A percentile compares a stretch with the other conserved stretches of the same genome.
Conservation (phyloP, 2,888 invertebrate genomes). For the Peribatodes rhomboidaria region DNA sequence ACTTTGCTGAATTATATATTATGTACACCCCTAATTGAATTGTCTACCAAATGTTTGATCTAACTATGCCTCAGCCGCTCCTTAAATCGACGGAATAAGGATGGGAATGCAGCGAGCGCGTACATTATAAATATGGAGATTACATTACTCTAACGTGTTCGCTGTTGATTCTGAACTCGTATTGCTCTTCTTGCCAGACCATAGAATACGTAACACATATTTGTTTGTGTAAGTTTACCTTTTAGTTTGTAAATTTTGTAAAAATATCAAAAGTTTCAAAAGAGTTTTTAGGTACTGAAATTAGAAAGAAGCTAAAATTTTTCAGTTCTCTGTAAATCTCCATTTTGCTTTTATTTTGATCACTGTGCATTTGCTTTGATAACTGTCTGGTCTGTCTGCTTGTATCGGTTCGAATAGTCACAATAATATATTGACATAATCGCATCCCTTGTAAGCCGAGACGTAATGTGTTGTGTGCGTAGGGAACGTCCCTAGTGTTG, state of each 20-base stretch:
- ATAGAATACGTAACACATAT: not conserved
- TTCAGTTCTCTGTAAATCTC: too few species aligned
- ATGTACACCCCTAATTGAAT: slow-evolving; percentile 64
- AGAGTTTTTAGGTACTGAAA: too few species aligned
- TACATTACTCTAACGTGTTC: slow-evolving; percentile 32
- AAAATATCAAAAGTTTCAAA: too few species aligned
- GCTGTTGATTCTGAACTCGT: slow-evolving; percentile 24
- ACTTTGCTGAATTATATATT: slow-evolving; percentile 60
- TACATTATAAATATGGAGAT: slow-evolving; percentile 41
- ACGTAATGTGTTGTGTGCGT: slow-evolving; percentile 13
- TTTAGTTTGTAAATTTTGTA: too few species aligned
- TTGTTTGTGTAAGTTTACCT: not conserved
- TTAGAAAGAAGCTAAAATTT: too few species aligned
- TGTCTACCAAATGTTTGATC: slow-evolving; percentile 62
- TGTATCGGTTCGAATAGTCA: not conserved
- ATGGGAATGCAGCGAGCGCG: slow-evolving; percentile 18
- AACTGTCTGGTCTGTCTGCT: not conserved
- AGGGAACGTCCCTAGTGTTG: slow-evolving; percentile 26
- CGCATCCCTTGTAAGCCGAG: slow-evolving; percentile 22
- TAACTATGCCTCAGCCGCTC: slow-evolving; percentile 4
- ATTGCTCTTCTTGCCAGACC: slow-evolving; percentile 14
- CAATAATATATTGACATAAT: not conserved
- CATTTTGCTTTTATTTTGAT: too few species aligned
- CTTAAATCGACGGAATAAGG: slow-evolving; percentile 25
- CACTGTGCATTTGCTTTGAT: too few species aligned